Percentiles rank a stretch among this genome's conserved stretches.
These are phyloP conservation scores for Tenthredo livida DNA, from an alignment of 2,888 invertebrate genomes.

Conservation along the genomic window DNA sequence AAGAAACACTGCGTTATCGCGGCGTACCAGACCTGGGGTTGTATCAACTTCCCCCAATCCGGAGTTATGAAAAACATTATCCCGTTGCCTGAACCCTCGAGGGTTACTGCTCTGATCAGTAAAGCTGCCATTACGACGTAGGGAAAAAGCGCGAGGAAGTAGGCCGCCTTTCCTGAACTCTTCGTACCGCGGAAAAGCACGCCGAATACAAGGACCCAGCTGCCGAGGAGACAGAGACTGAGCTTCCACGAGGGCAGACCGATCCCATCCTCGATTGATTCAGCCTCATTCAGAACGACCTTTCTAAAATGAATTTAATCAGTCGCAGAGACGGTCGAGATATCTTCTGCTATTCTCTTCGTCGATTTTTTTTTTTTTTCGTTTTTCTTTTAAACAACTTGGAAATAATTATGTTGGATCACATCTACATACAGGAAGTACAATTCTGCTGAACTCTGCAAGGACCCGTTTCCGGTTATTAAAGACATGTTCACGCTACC, in stretches of 20 bases:
- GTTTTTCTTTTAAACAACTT: background rate
- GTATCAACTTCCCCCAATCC: conserved; percentile 87
- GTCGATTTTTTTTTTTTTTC: background rate
- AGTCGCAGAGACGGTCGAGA: background rate
- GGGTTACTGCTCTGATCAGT: conserved; percentile 83
- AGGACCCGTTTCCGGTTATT: conserved; percentile 28
- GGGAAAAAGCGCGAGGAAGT: conserved; percentile 94
- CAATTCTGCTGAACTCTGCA: conserved; percentile 70
- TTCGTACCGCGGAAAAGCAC: conserved; percentile 87
- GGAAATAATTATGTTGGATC: background rate
- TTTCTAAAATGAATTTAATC: conserved; percentile 72
- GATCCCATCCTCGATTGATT: conserved; percentile 77
- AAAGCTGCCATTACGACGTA: conserved; percentile 88
- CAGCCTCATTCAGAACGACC: conserved; percentile 79
- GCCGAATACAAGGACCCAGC: conserved; percentile 86
- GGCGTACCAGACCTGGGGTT: conserved; percentile 88
- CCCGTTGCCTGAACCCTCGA: conserved; percentile 87
- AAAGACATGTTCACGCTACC: background rate
- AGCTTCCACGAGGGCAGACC: conserved; percentile 85
- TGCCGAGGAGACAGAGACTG: conserved; percentile 82
- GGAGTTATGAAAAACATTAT: conserved; percentile 90
- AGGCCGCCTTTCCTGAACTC: conserved; percentile 90
- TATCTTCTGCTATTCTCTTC: too few relatives aligned
- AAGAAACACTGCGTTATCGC: conserved; percentile 91
- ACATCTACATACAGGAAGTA: conserved; percentile 69